Percentiles rank a stretch among this genome's conserved stretches.
Evolutionary conservation across 2,113 vertebrate genomes (phyloP).

Genomic region (Macaca fascicularis): T2T-MFA8v1.1 NC_088392.1:49063501-49064000

Average conservation of each 20-base stretch:
- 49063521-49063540: not conserved
- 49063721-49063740: not conserved
- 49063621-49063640: not conserved
- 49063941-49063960: not conserved
- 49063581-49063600: not conserved
- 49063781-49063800: slow-evolving; percentile 14
- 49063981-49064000: not conserved
- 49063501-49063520: not conserved
- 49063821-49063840: slow-evolving; percentile 27
- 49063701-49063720: not conserved
- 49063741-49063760: not conserved
- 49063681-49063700: not conserved
- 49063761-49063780: not conserved
- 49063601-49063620: not conserved
- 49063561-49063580: not conserved
- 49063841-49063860: not conserved
- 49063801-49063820: not conserved
- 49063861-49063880: not conserved
- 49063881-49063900: not conserved
- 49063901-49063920: not conserved
- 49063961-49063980: not conserved
- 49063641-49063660: not conserved
- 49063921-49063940: not conserved
- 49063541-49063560: accelerated
- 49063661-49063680: not conserved